A percentile compares a stretch with the other conserved stretches of the same genome.
These are phyloP conservation scores for Ceramica pisi DNA, from an alignment of 2,888 invertebrate species.

Conservation along the genomic window DNA sequence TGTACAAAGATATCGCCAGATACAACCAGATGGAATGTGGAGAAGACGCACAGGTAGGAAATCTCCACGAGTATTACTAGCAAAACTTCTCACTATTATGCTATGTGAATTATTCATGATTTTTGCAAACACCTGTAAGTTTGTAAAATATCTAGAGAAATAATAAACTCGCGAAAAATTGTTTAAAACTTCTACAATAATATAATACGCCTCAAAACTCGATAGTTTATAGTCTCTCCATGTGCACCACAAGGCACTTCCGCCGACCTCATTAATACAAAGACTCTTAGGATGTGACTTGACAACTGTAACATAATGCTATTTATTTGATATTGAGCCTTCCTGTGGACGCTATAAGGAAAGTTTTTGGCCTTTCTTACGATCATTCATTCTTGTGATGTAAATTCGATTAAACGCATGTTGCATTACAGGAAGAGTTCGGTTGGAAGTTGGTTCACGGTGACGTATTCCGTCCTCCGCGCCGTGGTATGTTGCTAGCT, in stretches of 20 bases:
- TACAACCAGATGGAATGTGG: constrained; percentile 98
- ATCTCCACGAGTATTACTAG: not conserved
- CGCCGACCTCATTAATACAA: not conserved
- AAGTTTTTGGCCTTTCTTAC: not conserved
- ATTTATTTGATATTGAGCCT: not conserved
- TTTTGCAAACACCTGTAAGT: no score
- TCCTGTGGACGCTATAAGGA: not conserved
- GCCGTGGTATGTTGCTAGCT: constrained; percentile 98
- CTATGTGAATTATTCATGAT: no score
- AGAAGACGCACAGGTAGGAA: constrained; percentile 97
- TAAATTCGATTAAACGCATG: not conserved
- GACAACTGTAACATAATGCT: no score
- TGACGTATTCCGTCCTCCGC: constrained; percentile 98
- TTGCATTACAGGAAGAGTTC: constrained; percentile 95
- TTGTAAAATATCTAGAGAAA: no score
- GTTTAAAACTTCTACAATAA: no score
- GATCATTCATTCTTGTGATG: not conserved
- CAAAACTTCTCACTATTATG: no score
- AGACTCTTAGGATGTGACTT: no score
- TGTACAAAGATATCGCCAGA: constrained; percentile 99
- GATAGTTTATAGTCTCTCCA: no score
- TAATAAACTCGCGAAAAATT: no score
- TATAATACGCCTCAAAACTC: no score
- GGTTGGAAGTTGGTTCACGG: constrained; percentile 99
- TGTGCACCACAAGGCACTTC: not conserved